Conservation (phyloP, 2,888 invertebrate species). For the Ischnus inquisitorius region DNA sequence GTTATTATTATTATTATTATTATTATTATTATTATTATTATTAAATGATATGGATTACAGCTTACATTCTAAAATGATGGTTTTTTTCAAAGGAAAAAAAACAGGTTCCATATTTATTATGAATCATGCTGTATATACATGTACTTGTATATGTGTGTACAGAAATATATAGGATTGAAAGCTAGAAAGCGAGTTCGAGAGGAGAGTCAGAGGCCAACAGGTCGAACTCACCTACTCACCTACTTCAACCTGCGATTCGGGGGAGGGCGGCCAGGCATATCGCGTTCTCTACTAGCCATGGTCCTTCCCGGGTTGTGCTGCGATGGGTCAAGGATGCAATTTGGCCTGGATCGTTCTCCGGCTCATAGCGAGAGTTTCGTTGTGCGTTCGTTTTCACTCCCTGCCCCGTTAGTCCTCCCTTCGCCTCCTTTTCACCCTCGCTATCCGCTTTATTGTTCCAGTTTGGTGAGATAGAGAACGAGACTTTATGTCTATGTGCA, state of each 20-base stretch:
- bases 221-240: slow-evolving; percentile 72
- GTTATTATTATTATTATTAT: no score
- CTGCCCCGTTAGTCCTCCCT: slow-evolving; percentile 12
- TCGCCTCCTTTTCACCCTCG: slow-evolving; percentile 1
- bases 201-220: slow-evolving; percentile 71
- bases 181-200: slow-evolving; percentile 47
- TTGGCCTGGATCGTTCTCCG: slow-evolving; percentile 73
- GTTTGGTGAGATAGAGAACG: slow-evolving; percentile 15
- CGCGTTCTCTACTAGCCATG: slow-evolving; percentile 35
- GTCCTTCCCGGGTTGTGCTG: slow-evolving; percentile 25
- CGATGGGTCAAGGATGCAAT: slow-evolving; percentile 80
- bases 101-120: no score
- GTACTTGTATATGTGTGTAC: neutral
- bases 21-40: no score
- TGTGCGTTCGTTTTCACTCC: slow-evolving; percentile 52
- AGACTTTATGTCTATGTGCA: neutral
- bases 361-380: slow-evolving; percentile 41
- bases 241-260: slow-evolving; percentile 66
- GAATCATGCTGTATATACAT: no score
- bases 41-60: no score
- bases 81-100: no score
- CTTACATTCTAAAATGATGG: no score
- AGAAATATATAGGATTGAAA: neutral
- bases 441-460: slow-evolving; percentile 29
- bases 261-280: slow-evolving; percentile 64